Percentiles rank a stretch among this genome's conserved stretches.
Conservation (phyloP, 2,888 invertebrate species). For the Chirona hameri region DNA sequence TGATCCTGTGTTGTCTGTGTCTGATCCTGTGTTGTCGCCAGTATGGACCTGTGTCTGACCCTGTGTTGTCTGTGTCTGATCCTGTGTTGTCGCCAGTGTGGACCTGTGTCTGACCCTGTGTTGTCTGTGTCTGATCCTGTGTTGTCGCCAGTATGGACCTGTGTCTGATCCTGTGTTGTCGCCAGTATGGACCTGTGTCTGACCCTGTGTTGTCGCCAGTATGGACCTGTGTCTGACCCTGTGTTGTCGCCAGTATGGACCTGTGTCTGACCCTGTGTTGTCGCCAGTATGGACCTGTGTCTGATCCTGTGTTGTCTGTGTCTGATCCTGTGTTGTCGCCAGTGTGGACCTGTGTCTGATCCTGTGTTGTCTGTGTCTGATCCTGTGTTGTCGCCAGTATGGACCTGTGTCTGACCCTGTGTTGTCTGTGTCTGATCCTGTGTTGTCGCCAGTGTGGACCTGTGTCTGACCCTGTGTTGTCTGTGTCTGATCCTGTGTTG, state of each 20-base stretch:
- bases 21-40: conserved; percentile 31
- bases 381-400: conserved; percentile 52
- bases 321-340: too few species aligned
- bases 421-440: too few species aligned
- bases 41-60: conserved; percentile 61
- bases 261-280: too few species aligned
- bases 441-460: background rate
- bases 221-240: conserved; percentile 23
- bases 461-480: too few species aligned
- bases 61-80: too few species aligned
- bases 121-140: conserved; percentile 25
- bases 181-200: too few species aligned
- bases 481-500: conserved; percentile 28
- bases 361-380: too few species aligned
- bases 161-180: conserved; percentile 42
- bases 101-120: too few species aligned
- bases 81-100: background rate
- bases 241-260: conserved; percentile 55
- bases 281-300: too few species aligned
- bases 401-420: conserved; percentile 53
- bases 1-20: too few species aligned
- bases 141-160: conserved; percentile 60
- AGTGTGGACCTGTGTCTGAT: background rate
- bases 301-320: too few species aligned
- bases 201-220: too few species aligned